These are phyloP conservation scores for Microdon myrmicae DNA, from an alignment of 2,888 invertebrate genomes.

Conservation along the genomic window DNA sequence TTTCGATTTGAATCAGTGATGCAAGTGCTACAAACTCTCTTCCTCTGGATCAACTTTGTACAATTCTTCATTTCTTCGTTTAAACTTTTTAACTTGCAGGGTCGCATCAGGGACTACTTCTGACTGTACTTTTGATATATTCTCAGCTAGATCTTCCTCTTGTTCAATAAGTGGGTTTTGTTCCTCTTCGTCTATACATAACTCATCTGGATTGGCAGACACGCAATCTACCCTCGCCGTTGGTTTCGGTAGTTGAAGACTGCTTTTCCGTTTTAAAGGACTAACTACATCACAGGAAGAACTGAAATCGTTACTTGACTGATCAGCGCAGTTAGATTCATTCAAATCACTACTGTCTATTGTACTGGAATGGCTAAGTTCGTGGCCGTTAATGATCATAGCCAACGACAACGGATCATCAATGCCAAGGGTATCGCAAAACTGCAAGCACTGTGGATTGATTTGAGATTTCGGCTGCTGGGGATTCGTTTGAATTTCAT, in stretches of 20 bases:
- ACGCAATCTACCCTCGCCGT: conserved; percentile 16
- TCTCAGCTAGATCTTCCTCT: conserved; percentile 6
- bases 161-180: no score
- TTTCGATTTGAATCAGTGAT: background rate
- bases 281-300: conserved; percentile 48
- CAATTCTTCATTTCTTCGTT: conserved; percentile 63
- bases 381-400: conserved; percentile 69
- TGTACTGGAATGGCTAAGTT: conserved; percentile 58
- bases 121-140: background rate
- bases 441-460: conserved; percentile 76
- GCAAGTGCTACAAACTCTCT: conserved; percentile 30
- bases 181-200: conserved; percentile 27
- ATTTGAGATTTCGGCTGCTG: conserved; percentile 69
- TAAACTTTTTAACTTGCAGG: conserved; percentile 62
- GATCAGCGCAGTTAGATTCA: conserved; percentile 35
- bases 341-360: conserved; percentile 53
- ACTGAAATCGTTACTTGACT: conserved; percentile 50
- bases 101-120: conserved; percentile 31
- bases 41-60: conserved; percentile 58
- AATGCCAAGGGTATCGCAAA: conserved; percentile 77
- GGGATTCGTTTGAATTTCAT: conserved; percentile 61
- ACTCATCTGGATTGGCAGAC: conserved; percentile 42
- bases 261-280: conserved; percentile 59
- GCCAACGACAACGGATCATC: conserved; percentile 83
- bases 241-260: conserved; percentile 57